phyloP scores from a whole-genome alignment of 2,888 invertebrate genomes.

The Hydraecia micacea region DNA sequence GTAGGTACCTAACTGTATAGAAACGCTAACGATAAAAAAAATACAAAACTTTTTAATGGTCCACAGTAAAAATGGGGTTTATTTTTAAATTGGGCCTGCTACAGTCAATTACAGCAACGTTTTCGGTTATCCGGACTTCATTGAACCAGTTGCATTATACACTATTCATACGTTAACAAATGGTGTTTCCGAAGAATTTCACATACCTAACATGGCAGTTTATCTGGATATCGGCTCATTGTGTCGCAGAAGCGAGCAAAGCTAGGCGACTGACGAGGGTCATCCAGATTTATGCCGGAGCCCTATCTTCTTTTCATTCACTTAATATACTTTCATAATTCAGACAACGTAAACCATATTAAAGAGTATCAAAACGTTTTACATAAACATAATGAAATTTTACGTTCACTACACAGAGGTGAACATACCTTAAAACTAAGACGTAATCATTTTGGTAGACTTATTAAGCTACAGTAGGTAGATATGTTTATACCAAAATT shows the following conservation, averaged over 20 bases:
- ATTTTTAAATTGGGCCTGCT: background rate
- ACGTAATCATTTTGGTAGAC: conserved; percentile 24
- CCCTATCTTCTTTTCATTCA: conserved; percentile 53
- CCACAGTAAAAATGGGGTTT: background rate
- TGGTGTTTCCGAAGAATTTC: conserved; percentile 56
- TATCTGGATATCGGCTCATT: conserved; percentile 68
- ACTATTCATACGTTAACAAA: conserved; percentile 32
- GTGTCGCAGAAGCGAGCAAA: conserved; percentile 58
- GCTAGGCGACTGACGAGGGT: conserved; percentile 68
- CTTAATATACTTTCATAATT: conserved; percentile 63
- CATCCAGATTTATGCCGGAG: conserved; percentile 65
- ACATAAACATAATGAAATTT: conserved; percentile 33
- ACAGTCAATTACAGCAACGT: background rate
- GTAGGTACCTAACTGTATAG: background rate
- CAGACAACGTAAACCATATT: conserved; percentile 45
- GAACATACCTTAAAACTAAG: conserved; percentile 20
- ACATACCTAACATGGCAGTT: conserved; percentile 56
- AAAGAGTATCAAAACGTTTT: conserved; percentile 35
- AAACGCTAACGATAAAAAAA: background rate
- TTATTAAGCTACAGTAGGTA: conserved; percentile 35
- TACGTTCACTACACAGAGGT: conserved; percentile 20
- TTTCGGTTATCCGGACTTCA: background rate
- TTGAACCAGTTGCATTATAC: conserved; percentile 13
- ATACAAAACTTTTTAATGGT: conserved; percentile 3
- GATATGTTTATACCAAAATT: conserved; percentile 27